phyloP scores from a whole-genome alignment of 2,888 invertebrate genomes.

The Drosophila ezoana region DNA sequence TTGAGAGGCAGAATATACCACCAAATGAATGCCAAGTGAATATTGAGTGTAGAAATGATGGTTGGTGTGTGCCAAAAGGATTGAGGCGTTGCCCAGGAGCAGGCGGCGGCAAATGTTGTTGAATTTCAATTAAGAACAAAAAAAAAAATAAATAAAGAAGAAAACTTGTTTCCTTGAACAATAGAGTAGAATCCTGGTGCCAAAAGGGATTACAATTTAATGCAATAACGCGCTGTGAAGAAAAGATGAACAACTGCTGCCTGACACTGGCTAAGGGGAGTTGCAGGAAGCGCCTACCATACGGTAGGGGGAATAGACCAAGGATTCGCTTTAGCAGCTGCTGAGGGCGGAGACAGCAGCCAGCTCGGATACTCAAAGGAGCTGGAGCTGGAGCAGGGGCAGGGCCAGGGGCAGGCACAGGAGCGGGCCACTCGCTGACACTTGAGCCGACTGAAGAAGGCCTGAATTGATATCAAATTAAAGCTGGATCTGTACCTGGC shows the following conservation, averaged over 20 bases:
- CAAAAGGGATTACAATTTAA: constrained; percentile 77
- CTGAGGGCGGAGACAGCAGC: constrained; percentile 37
- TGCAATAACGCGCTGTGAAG: constrained; percentile 73
- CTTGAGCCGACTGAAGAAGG: constrained; percentile 60
- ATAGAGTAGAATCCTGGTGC: constrained; percentile 30
- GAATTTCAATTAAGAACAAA: constrained; percentile 69
- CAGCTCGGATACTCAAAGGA: constrained; percentile 9
- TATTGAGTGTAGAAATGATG: constrained; percentile 22
- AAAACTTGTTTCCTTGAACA: constrained; percentile 64
- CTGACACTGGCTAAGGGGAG: constrained; percentile 67
- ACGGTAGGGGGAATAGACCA: constrained; percentile 12
- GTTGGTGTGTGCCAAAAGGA: constrained; percentile 79
- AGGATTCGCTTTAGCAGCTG: constrained; percentile 48
- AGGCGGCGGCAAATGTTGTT: constrained; percentile 53
- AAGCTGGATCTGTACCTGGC: constrained; percentile 41
- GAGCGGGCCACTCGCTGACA: constrained; percentile 63
- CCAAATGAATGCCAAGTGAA: constrained; percentile 53
- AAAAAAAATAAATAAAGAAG: constrained; percentile 7
- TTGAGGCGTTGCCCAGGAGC: constrained; percentile 68
- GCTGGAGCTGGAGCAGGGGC: background rate
- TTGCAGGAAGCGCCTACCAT: constrained; percentile 83
- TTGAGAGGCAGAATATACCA: constrained; percentile 52
- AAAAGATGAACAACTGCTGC: constrained; percentile 39
- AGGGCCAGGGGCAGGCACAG: constrained; percentile 15
- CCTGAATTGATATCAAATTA: constrained; percentile 74